Evolutionary conservation across 2,113 vertebrate species (phyloP), one percentile per base, ranked within the genome.

Genomic region (Podocnemis expansa): DNA sequence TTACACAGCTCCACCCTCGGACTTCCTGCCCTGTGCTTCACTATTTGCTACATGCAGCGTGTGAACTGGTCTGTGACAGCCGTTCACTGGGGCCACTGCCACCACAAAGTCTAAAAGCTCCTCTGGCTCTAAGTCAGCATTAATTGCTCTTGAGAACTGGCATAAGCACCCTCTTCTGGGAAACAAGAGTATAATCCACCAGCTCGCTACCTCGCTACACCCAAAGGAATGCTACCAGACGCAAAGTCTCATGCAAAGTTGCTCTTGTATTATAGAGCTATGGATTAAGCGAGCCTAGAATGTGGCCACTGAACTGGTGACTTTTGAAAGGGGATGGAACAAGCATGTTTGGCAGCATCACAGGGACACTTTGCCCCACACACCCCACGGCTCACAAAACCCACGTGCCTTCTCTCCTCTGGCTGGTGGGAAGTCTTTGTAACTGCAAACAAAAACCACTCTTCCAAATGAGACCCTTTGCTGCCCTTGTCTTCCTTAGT

Each of bases 1-100:
- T 17, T 1, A 16, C 1, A 22, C 67, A 63, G 1, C 2, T 47
- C 8, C 1, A 0, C 10, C 16, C 67, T 2, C 1, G 8, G 27
- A 6, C 9, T 49, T 82, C 75, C 31, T 73, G 14, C 67, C 41
- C 2, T 9, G 9, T 34, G 29, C 13, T 16, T 13, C 58, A 34
- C 17, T 17, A 19, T 8, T 19, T 19, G 34, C 60, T n/a, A 7
- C 4, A 4, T 31, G 31, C 34, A 17, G 34, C 31, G 31, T 14
- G 7, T 19, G 60, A 67, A 16, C 17, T 21, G 63, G 63, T 9
- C 63, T 38, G 63, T 17, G 63, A 38, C 63, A 70, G 34, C 34
- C 63, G n/a, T 38, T 70, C 14, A 14, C 13, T 6, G 58, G 27
- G 5, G 29, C 13, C 29, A 16, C 58, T 31, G 29, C 31, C 29